Percentiles rank a stretch among this genome's conserved stretches.
phyloP scores from a whole-genome alignment of 2,888 invertebrate species.

The Mycalesis mineus region DNA sequence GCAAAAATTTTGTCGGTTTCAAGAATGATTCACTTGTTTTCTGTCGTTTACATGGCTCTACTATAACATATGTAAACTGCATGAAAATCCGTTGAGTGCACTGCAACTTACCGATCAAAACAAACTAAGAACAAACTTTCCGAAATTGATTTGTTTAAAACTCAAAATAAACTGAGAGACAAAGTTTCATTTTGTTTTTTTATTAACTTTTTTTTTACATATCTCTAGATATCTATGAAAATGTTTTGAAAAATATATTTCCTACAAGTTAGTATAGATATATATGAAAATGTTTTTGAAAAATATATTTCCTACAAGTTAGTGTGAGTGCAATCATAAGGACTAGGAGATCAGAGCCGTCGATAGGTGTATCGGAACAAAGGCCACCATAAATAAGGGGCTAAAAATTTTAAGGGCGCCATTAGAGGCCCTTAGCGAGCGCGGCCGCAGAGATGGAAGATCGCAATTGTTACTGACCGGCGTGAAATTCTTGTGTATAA shows the following conservation, averaged over 20 bases:
- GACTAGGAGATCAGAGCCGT: conserved; percentile 48
- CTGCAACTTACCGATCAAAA: too few species aligned
- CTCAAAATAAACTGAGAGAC: too few species aligned
- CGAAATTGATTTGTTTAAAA: too few species aligned
- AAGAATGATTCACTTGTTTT: too few species aligned
- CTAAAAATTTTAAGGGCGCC: conserved; percentile 75
- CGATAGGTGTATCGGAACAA: conserved; percentile 58
- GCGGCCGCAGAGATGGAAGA: conserved; percentile 35
- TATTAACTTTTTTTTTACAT: too few species aligned
- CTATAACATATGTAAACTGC: too few species aligned
- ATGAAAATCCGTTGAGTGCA: too few species aligned
- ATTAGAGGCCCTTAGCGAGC: conserved; percentile 70
- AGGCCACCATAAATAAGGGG: conserved; percentile 70
- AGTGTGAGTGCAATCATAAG: conserved; percentile 47
- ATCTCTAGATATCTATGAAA: too few species aligned
- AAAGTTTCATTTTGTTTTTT: too few species aligned
- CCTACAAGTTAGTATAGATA: not conserved
- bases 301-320: not conserved
- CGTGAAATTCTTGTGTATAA: conserved; percentile 40
- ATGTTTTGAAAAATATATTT: not conserved
- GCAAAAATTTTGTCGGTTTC: too few species aligned
- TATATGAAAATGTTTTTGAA: not conserved
- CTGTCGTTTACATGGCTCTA: too few species aligned
- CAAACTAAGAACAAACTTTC: too few species aligned
- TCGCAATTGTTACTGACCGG: conserved; percentile 52